Percentiles rank a stretch among this genome's conserved stretches.
Evolutionary conservation across 2,888 invertebrate genomes (phyloP).

Genomic region (Chalcis sispes): DNA sequence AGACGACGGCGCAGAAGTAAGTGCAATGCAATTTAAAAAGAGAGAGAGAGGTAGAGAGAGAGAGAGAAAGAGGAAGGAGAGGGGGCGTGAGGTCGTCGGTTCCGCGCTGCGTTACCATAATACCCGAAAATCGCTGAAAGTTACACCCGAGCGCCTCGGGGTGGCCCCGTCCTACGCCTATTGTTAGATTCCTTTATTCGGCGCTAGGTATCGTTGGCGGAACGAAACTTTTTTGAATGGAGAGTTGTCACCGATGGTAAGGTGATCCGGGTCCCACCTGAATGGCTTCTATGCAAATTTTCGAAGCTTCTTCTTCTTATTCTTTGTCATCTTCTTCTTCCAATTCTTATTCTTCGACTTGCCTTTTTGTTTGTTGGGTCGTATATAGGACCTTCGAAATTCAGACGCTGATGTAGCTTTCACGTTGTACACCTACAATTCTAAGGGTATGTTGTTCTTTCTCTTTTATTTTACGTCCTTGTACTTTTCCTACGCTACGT

Average conservation of each 20-base stretch:
- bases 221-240: constrained; percentile 66
- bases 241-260: constrained; percentile 57
- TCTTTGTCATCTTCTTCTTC: constrained; percentile 1
- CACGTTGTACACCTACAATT: too few relatives aligned
- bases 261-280: constrained; percentile 9
- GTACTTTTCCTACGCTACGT: too few relatives aligned
- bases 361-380: too few relatives aligned
- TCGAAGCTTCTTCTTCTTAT: background rate
- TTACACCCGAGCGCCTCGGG: constrained; percentile 34
- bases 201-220: constrained; percentile 65
- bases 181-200: constrained; percentile 48
- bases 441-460: too few relatives aligned
- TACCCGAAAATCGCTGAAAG: constrained; percentile 42
- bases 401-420: too few relatives aligned
- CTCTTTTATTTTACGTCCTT: too few relatives aligned
- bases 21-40: too few relatives aligned
- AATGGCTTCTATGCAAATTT: constrained; percentile 34
- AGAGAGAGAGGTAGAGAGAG: background rate
- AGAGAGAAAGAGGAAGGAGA: background rate
- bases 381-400: too few relatives aligned
- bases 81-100: constrained; percentile 35
- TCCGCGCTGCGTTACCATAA: background rate
- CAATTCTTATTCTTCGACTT: too few relatives aligned
- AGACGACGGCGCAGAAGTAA: constrained; percentile 2
- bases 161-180: constrained; percentile 17